Evolutionary conservation across 2,113 vertebrate genomes (phyloP).

Genomic region (Grammomys surdaster): DNA sequence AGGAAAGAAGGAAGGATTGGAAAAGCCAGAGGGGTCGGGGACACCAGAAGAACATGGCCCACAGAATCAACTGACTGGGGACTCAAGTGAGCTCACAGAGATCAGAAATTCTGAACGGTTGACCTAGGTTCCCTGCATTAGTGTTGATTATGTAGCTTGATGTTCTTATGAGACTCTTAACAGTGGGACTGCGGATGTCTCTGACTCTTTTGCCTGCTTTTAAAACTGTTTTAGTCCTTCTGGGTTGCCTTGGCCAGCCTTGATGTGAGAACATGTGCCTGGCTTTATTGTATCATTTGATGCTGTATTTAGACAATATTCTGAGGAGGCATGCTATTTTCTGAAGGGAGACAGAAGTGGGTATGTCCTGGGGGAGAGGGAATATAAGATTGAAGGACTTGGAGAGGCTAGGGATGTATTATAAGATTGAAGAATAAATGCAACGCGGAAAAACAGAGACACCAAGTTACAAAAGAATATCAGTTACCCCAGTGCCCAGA

Average conservation of each 20-base stretch:
- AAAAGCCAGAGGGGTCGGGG: neutral
- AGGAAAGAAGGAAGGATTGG: neutral
- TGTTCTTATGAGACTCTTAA: neutral
- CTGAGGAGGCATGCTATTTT: neutral
- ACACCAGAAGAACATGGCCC: neutral
- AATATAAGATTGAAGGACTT: neutral
- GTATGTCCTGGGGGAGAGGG: neutral
- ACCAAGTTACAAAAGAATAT: neutral
- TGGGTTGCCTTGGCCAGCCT: neutral
- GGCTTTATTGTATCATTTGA: neutral
- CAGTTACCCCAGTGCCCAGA: neutral
- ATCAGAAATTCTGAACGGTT: neutral
- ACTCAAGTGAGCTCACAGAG: neutral
- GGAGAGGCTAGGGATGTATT: neutral
- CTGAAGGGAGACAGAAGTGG: neutral
- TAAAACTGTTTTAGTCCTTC: neutral
- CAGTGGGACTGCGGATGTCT: neutral
- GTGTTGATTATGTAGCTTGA: neutral
- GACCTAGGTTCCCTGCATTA: neutral
- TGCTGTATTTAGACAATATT: neutral
- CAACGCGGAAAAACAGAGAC: accelerated
- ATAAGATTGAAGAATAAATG: neutral
- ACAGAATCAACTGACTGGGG: neutral
- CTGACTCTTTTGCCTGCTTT: neutral
- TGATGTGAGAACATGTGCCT: neutral